Evolutionary conservation across 2,113 vertebrate species (phyloP), one percentile per base, ranked within the genome.

Genomic region (Ophthalmotilapia sp.): DNA sequence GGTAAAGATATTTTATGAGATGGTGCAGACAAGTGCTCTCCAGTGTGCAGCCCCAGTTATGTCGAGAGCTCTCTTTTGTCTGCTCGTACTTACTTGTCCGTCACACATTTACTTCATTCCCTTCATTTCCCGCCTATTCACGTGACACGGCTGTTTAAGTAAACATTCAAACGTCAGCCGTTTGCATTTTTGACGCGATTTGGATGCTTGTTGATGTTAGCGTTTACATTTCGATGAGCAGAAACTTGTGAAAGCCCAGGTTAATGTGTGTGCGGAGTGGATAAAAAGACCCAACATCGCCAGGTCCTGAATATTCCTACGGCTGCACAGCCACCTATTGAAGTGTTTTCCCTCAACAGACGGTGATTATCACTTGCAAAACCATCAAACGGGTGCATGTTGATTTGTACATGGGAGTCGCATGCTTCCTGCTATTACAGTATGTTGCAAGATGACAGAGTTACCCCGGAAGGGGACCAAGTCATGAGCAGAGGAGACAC

Each of bases 351-450:
- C 81, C 88, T 65, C 75, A n/a, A 81, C 87, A 82, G 75, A 82
- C n/a, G 13, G 70, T 19, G 83, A 87, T 92, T 80, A 88, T 90
- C 88, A 82, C 90, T 89, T 33, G 29, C 80, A 84, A 82, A 88
- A 75, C 86, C 79, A 65, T 93, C 89, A 86, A 84, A 86, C 38
- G 82, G 80, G 81, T 90, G 77, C 81, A 70, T 91, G 88, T 90
- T 82, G 92, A 91, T 91, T 93, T 88, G 86, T 90, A 89, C 92
- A 92, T 75, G 80, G 89, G 91, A 89, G 89, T 84, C 38, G 55
- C 83, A 89, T 88, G 94, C 93, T 92, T 93, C 91, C 93, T 91
- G 92, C 92, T 94, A 89, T 95, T 94, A 94, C 94, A 93, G 92
- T 89, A 88, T 91, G 91, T 95, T 94, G 93, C 92, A 81, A 94